Evolutionary conservation across 2,797 vertebrate species (phyloP).

Genomic region (Rhadinocentrus ornatus): DNA sequence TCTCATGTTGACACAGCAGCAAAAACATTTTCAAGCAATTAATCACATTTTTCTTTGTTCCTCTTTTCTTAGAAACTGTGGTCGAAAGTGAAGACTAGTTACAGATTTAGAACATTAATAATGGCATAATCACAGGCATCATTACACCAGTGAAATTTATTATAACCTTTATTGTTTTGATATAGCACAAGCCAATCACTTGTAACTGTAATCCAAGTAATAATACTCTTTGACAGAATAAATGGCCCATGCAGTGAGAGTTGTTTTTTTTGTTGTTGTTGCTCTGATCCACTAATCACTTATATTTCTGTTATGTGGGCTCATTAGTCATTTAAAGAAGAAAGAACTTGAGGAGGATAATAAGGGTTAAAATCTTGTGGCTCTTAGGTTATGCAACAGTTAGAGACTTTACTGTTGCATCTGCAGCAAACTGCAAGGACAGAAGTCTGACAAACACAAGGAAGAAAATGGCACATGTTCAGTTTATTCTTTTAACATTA

Average conservation of each 20-base stretch:
- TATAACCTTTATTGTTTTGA: not conserved
- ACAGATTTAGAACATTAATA: not conserved
- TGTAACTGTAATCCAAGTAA: not conserved
- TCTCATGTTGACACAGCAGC: not conserved
- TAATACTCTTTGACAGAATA: not conserved
- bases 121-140: not conserved
- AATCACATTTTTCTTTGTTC: slow-evolving; percentile 23
- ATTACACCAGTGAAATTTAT: not conserved
- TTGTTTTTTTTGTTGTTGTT: too few relatives aligned
- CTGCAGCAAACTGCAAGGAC: slow-evolving; percentile 14
- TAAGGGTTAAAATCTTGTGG: slow-evolving; percentile 31
- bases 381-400: slow-evolving; percentile 35
- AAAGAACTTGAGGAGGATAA: slow-evolving; percentile 10
- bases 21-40: slow-evolving; percentile 7
- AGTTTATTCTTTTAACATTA: not conserved
- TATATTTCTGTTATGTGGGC: slow-evolving; percentile 28
- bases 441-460: not conserved
- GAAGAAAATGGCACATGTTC: not conserved
- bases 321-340: slow-evolving; percentile 3
- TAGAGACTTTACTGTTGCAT: slow-evolving; percentile 39
- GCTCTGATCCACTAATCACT: slow-evolving; percentile 1
- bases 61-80: not conserved
- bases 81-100: not conserved
- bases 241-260: not conserved
- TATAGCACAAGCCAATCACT: not conserved